A percentile compares a stretch with the other conserved stretches of the same genome.
phyloP scores from a whole-genome alignment of 2,113 vertebrate species.

The Pitta sordida region DNA sequence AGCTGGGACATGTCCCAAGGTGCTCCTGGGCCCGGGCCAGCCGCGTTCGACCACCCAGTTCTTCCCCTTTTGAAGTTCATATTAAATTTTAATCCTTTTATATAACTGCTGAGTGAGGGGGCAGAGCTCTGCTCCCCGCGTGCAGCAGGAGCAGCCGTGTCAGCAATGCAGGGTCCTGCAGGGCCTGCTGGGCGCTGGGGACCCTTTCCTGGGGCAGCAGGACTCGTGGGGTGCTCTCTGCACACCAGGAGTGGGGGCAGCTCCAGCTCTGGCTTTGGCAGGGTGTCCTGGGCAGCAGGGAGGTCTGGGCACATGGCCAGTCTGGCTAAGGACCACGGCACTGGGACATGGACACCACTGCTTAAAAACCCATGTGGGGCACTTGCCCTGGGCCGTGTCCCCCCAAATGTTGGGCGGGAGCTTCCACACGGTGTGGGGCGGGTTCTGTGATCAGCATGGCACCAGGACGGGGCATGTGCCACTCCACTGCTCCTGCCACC shows the following conservation, averaged over 20 bases:
- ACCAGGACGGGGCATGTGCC: not conserved
- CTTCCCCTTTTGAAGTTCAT: not conserved
- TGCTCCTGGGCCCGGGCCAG: not conserved
- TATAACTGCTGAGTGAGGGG: not conserved
- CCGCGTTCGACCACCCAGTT: not conserved
- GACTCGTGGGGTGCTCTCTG: not conserved
- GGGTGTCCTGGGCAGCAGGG: not conserved
- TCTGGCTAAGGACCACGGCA: not conserved
- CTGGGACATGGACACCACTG: fast-evolving
- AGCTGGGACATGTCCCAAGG: not conserved
- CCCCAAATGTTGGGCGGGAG: fast-evolving
- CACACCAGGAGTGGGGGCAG: not conserved
- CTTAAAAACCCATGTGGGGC: fast-evolving
- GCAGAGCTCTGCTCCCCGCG: not conserved
- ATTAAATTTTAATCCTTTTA: slow-evolving; percentile 42
- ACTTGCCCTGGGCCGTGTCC: fast-evolving
- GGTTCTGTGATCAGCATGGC: not conserved
- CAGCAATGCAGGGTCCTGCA: not conserved
- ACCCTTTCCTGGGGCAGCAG: fast-evolving
- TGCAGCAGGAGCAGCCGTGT: not conserved
- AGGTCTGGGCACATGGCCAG: not conserved
- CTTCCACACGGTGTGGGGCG: fast-evolving
- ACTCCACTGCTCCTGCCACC: fast-evolving
- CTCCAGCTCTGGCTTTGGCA: not conserved
- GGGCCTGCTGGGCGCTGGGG: not conserved